Evolutionary conservation across 2,113 vertebrate genomes (phyloP).

Genomic region (Mixornis gularis): DNA sequence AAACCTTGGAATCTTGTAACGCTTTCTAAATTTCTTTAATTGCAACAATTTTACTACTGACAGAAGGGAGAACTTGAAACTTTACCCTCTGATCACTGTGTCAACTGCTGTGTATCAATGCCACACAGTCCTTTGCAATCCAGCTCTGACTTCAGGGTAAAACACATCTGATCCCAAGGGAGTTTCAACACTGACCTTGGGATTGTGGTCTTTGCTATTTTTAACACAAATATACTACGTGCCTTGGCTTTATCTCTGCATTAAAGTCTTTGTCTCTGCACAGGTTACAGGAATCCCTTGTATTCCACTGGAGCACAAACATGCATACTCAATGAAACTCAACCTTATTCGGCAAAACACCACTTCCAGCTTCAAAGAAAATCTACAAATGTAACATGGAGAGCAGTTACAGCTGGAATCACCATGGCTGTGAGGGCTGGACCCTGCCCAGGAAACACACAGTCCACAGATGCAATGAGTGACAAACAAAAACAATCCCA

Average conservation of each 20-base stretch:
- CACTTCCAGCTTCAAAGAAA: background rate
- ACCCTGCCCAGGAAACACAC: background rate
- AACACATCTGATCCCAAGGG: background rate
- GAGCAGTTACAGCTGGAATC: background rate
- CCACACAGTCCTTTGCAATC: background rate
- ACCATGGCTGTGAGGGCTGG: background rate
- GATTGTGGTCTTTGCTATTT: background rate
- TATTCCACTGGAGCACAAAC: background rate
- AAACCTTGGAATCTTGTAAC: background rate
- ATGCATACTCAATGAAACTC: background rate
- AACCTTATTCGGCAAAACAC: background rate
- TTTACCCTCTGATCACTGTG: background rate
- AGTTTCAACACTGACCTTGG: background rate
- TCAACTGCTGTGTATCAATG: background rate
- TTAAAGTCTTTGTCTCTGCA: background rate
- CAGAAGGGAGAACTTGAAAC: background rate
- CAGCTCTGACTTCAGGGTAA: background rate
- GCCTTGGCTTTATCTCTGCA: background rate
- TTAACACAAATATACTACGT: background rate
- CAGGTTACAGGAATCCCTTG: background rate
- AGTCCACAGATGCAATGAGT: conserved; percentile 48
- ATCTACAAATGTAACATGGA: background rate
- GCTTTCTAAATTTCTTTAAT: background rate
- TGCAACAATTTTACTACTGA: background rate
- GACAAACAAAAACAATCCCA: conserved; percentile 33